Conservation (phyloP, 2,888 invertebrate species). For the Meloe dianella region DNA sequence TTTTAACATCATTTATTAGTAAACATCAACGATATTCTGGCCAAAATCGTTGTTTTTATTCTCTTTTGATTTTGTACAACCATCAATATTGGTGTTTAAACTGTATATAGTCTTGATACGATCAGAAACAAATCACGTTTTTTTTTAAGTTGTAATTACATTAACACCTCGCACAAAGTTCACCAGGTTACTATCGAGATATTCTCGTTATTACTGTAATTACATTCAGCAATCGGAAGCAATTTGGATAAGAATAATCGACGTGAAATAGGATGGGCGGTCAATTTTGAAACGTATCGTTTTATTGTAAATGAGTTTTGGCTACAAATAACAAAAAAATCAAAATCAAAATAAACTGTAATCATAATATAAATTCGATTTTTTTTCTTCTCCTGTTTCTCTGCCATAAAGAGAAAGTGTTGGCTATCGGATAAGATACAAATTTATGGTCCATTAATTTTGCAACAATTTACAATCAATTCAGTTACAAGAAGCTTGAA, state of each 20-base stretch:
- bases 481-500: conserved; percentile 6
- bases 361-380: neutral
- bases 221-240: conserved; percentile 30
- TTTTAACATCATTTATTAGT: neutral
- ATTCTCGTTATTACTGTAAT: conserved; percentile 26
- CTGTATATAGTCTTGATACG: conserved; percentile 17
- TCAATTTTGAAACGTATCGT: neutral
- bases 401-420: neutral
- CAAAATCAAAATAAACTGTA: neutral
- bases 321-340: neutral
- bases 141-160: conserved; percentile 25
- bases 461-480: conserved; percentile 6
- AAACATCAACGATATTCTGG: neutral
- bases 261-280: conserved; percentile 6
- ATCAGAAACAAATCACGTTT: conserved; percentile 29
- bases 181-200: conserved; percentile 23
- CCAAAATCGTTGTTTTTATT: conserved; percentile 12
- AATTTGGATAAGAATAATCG: conserved; percentile 20
- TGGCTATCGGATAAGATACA: neutral
- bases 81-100: conserved; percentile 26
- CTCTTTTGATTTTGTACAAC: conserved; percentile 16
- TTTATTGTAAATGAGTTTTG: conserved; percentile 6
- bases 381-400: neutral
- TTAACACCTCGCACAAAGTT: conserved; percentile 28
- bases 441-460: neutral